Conservation (phyloP, 2,113 vertebrate genomes). For the Ptilonorhynchus violaceus region DNA sequence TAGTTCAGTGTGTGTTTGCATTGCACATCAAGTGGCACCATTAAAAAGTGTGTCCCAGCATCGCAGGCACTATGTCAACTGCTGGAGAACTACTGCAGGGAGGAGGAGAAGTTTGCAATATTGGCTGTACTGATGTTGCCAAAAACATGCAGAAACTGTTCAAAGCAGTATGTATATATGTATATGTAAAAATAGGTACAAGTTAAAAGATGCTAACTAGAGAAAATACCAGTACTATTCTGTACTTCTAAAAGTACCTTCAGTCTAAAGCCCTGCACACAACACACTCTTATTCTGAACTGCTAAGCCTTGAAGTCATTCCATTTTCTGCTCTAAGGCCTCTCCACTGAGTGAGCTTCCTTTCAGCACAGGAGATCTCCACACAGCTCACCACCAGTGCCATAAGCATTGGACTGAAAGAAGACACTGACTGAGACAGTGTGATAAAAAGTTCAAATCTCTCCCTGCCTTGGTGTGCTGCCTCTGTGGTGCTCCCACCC, state of each 20-base stretch:
- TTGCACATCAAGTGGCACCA: not conserved
- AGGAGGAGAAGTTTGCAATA: not conserved
- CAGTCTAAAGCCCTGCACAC: not conserved
- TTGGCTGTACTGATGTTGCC: not conserved
- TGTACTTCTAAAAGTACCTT: not conserved
- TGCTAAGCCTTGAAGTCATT: constrained; percentile 1
- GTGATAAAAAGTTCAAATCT: not conserved
- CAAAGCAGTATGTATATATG: not conserved
- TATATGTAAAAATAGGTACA: not conserved
- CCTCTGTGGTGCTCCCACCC: not conserved
- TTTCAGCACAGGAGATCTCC: not conserved
- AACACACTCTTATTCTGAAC: not conserved
- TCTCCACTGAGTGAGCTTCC: not conserved
- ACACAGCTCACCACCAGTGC: not conserved
- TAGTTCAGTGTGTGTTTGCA: not conserved
- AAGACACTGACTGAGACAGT: not conserved
- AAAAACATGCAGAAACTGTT: not conserved
- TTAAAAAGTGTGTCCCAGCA: not conserved
- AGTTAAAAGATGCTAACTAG: not conserved
- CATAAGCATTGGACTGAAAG: not conserved
- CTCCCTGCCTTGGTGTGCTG: not conserved
- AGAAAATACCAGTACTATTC: not conserved
- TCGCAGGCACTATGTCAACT: not conserved
- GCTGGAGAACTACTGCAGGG: not conserved
- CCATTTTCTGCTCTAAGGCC: not conserved